phyloP scores from a whole-genome alignment of 2,797 vertebrate species.

The Coilia nasus region DNA sequence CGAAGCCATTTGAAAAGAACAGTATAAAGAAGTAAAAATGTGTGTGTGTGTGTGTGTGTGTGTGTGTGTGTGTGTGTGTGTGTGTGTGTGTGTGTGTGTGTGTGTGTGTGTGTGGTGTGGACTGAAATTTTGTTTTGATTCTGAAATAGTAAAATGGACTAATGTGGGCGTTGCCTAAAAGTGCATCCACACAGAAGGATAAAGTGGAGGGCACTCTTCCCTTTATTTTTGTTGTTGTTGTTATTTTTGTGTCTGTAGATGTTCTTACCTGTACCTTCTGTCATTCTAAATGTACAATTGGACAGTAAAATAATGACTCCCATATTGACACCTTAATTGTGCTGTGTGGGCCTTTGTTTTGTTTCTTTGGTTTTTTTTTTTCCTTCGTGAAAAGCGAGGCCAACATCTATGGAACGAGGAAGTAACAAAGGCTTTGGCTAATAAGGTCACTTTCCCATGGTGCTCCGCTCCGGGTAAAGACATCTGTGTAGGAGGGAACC shows the following conservation, averaged over 20 bases:
- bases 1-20: too few relatives aligned
- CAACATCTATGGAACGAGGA: conserved; percentile 56
- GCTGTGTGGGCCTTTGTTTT: conserved; percentile 48
- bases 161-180: background rate
- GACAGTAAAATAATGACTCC: conserved; percentile 33
- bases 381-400: conserved; percentile 39
- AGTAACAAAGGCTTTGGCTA: conserved; percentile 55
- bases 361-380: conserved; percentile 27
- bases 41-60: too few relatives aligned
- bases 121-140: too few relatives aligned
- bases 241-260: background rate
- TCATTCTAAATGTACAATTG: conserved; percentile 26
- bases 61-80: too few relatives aligned
- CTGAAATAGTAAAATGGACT: too few relatives aligned
- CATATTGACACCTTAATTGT: conserved; percentile 41
- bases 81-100: too few relatives aligned
- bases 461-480: conserved; percentile 59
- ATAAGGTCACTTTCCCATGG: conserved; percentile 59
- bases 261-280: conserved; percentile 47
- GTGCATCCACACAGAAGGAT: background rate
- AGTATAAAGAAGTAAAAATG: too few relatives aligned
- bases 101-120: too few relatives aligned
- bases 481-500: conserved; percentile 70
- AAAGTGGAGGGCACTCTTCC: background rate
- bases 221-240: conserved; percentile 17